A percentile compares a stretch with the other conserved stretches of the same genome.
These are phyloP conservation scores for Trinorchestia longiramus DNA, from an alignment of 1,140 invertebrate species.

Conservation along the genomic window DNA sequence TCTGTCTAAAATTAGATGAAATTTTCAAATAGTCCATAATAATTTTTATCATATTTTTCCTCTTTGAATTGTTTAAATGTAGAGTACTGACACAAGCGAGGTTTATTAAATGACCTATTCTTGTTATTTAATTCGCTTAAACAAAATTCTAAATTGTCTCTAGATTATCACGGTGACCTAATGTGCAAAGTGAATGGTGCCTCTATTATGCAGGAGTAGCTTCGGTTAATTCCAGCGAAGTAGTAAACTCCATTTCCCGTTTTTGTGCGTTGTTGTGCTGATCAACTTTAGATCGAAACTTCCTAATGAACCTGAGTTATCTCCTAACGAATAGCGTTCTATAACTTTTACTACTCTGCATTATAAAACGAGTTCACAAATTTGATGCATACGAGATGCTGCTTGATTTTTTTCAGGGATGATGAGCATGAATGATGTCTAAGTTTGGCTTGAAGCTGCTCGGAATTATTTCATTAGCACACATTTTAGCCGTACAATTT, in stretches of 20 bases:
- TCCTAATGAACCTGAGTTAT: too few species aligned
- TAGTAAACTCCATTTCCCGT: too few species aligned
- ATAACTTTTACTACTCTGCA: neutral
- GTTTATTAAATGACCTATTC: neutral
- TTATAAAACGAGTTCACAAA: neutral
- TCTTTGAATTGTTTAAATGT: neutral
- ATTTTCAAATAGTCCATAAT: too few species aligned
- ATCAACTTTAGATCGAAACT: too few species aligned
- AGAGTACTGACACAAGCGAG: neutral
- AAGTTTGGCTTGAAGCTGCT: neutral
- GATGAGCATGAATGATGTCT: neutral
- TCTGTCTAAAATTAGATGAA: neutral
- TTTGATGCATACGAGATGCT: neutral
- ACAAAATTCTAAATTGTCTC: neutral
- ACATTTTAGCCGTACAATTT: neutral
- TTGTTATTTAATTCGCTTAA: neutral
- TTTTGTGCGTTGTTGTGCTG: too few species aligned
- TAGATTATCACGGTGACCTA: neutral
- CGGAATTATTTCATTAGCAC: neutral
- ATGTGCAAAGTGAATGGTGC: neutral
- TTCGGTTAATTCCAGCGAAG: too few species aligned
- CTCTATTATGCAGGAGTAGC: too few species aligned
- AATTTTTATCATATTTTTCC: neutral
- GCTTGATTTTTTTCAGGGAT: neutral
- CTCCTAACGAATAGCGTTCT: neutral